A percentile compares a stretch with the other conserved stretches of the same genome.
Conservation (phyloP, 1,140 invertebrate species). For the Wiebesia pumilae region DNA sequence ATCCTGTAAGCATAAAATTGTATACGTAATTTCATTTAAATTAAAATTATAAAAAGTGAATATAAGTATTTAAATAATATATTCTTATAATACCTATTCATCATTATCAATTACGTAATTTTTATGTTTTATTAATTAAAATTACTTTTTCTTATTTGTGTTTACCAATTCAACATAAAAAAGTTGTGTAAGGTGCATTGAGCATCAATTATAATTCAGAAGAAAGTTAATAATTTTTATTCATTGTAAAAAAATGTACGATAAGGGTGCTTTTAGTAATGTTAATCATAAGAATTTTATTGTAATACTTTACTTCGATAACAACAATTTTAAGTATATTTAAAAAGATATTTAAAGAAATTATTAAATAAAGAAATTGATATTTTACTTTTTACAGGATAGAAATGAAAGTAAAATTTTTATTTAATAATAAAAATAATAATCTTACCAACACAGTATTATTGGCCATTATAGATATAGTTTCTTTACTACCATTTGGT, state of each 20-base stretch:
- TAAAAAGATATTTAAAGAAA: neutral
- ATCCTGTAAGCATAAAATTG: conserved; percentile 58
- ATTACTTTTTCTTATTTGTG: neutral
- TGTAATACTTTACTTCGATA: too few relatives aligned
- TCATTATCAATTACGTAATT: too few relatives aligned
- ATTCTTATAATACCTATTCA: neutral
- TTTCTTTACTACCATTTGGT: conserved; percentile 71
- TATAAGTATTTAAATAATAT: conserved; percentile 11
- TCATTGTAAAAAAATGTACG: too few relatives aligned
- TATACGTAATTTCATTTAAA: conserved; percentile 10
- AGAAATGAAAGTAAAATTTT: neutral
- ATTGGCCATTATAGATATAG: conserved; percentile 66
- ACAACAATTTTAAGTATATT: too few relatives aligned
- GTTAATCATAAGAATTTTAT: too few relatives aligned
- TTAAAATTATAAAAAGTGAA: neutral
- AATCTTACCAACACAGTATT: conserved; percentile 67
- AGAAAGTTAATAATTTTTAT: too few relatives aligned
- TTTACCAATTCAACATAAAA: neutral
- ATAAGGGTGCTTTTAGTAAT: too few relatives aligned
- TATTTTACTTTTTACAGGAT: neutral
- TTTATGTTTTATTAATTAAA: neutral
- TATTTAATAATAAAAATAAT: too few relatives aligned
- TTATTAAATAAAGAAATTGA: neutral
- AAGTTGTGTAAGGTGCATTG: too few relatives aligned
- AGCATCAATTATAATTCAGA: too few relatives aligned